A percentile compares a stretch with the other conserved stretches of the same genome.
Conservation (phyloP, 2,797 vertebrate genomes). For the Pseudomugil tenellus region DNA sequence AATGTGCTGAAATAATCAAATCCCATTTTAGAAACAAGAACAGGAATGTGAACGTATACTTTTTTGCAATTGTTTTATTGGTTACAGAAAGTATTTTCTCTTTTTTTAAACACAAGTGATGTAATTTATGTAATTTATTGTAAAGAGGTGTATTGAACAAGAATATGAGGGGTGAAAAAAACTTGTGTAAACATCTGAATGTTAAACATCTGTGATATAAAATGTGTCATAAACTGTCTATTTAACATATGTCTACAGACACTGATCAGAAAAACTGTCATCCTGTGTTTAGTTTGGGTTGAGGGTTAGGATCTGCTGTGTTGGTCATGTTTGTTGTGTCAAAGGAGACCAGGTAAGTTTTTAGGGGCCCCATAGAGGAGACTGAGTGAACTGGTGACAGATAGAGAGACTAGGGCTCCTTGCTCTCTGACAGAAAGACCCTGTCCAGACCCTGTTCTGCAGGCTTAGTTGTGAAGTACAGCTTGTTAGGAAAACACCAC, state of each 20-base stretch:
- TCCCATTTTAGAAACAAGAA: slow-evolving; percentile 55
- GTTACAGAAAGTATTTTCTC: neutral
- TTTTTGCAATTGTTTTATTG: slow-evolving; percentile 20
- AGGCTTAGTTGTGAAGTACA: slow-evolving; percentile 69
- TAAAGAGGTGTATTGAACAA: slow-evolving; percentile 3
- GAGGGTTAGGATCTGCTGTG: slow-evolving; percentile 27
- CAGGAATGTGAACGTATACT: slow-evolving; percentile 32
- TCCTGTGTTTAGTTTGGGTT: slow-evolving; percentile 13
- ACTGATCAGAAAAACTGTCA: slow-evolving; percentile 12
- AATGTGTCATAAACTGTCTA: slow-evolving; percentile 14
- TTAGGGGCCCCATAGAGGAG: slow-evolving; percentile 48
- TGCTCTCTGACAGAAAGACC: slow-evolving; percentile 78
- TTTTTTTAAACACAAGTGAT: slow-evolving; percentile 1
- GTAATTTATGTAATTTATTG: slow-evolving; percentile 12
- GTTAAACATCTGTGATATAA: slow-evolving; percentile 13
- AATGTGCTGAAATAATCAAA: slow-evolving; percentile 59
- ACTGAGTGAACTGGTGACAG: slow-evolving; percentile 57
- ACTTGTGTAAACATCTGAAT: slow-evolving; percentile 17
- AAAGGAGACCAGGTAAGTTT: slow-evolving; percentile 72
- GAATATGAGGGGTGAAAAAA: neutral
- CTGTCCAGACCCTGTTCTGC: slow-evolving; percentile 80
- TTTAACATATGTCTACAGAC: slow-evolving; percentile 3
- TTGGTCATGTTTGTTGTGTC: slow-evolving; percentile 69
- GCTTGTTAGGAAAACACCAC: slow-evolving; percentile 80
- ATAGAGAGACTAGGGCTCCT: slow-evolving; percentile 67